A percentile compares a stretch with the other conserved stretches of the same genome.
Conservation (phyloP, 2,113 vertebrate species). For the Telmatochromis bifrenatus region DNA sequence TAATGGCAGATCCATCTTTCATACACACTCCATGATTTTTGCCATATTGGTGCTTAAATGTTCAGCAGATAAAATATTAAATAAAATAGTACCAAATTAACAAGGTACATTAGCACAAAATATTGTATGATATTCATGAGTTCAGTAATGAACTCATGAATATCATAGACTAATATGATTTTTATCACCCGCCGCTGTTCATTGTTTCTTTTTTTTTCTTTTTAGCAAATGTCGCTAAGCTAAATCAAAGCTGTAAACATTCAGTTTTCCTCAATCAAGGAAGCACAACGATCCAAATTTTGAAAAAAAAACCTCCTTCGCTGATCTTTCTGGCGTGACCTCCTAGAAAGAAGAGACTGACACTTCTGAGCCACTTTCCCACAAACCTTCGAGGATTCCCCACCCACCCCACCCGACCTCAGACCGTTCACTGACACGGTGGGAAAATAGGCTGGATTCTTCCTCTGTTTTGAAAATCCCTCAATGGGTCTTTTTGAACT, state of each 20-base stretch:
- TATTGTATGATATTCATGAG: not conserved
- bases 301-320: not conserved
- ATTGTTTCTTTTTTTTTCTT: not conserved
- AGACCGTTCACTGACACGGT: not conserved
- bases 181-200: not conserved
- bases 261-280: not conserved
- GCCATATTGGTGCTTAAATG: not conserved
- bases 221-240: not conserved
- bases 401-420: not conserved
- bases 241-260: not conserved
- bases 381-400: not conserved
- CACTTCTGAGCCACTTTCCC: conserved; percentile 5
- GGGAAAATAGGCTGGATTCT: conserved; percentile 35
- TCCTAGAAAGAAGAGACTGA: not conserved
- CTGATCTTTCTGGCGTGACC: not conserved
- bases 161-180: not conserved
- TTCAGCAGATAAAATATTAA: not conserved
- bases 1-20: not conserved
- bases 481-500: conserved; percentile 21
- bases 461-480: conserved; percentile 36
- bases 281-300: not conserved
- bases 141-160: too few species aligned
- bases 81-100: not conserved
- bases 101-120: not conserved
- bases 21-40: not conserved